These are phyloP conservation scores for Cottus gobio DNA, from an alignment of 2,113 vertebrate species.

Conservation along the genomic window DNA sequence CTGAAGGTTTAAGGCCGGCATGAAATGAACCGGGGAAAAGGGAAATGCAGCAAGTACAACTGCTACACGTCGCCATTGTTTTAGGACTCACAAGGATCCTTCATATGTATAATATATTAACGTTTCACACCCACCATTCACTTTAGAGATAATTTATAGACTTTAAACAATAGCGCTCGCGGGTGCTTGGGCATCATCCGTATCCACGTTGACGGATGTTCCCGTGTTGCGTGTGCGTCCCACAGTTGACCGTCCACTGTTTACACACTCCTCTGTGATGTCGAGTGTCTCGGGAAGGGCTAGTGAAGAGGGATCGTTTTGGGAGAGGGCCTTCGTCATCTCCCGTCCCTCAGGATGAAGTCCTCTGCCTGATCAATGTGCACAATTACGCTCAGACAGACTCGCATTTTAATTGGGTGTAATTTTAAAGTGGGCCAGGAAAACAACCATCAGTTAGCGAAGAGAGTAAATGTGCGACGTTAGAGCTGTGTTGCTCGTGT, in stretches of 20 bases:
- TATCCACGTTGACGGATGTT: constrained; percentile 23
- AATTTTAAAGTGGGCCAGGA: constrained; percentile 12
- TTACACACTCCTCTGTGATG: constrained; percentile 34
- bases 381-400: constrained; percentile 7
- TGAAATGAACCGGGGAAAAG: neutral
- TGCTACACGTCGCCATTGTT: neutral
- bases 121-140: neutral
- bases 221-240: neutral
- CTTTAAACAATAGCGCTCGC: neutral
- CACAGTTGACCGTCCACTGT: constrained; percentile 46
- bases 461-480: neutral
- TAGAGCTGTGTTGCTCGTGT: neutral
- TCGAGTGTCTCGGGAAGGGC: constrained; percentile 22
- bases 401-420: constrained; percentile 29
- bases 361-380: constrained; percentile 24
- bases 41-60: neutral
- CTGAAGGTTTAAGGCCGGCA: neutral
- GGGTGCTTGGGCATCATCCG: constrained; percentile 5
- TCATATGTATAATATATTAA: neutral
- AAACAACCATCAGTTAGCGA: constrained; percentile 3
- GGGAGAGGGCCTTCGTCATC: constrained; percentile 4
- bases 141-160: neutral
- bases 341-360: constrained; percentile 20
- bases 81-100: neutral
- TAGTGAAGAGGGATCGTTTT: constrained; percentile 21